phyloP scores from a whole-genome alignment of 2,797 vertebrate genomes.

The Tokudaia muenninki region DNA sequence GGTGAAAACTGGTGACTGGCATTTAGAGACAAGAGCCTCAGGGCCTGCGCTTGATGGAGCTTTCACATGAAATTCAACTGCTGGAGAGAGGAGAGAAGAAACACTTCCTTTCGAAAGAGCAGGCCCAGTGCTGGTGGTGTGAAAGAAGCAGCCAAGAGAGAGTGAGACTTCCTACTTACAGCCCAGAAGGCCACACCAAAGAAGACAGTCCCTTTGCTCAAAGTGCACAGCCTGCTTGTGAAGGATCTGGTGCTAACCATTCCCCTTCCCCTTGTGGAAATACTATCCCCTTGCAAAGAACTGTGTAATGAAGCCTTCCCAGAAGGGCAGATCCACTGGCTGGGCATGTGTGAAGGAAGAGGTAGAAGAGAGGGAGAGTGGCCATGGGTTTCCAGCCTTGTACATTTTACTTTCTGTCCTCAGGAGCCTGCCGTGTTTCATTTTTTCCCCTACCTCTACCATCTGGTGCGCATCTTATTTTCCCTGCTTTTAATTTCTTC shows the following conservation, averaged over 20 bases:
- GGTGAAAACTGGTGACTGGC: slow-evolving; percentile 80
- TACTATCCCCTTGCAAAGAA: neutral
- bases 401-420: neutral
- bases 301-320: neutral
- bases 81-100: slow-evolving; percentile 70
- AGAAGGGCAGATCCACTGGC: neutral
- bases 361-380: neutral
- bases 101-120: slow-evolving; percentile 79
- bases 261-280: neutral
- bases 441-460: neutral
- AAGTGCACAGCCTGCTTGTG: neutral
- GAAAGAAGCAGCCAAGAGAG: neutral
- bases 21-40: slow-evolving; percentile 78
- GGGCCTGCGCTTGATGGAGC: slow-evolving; percentile 66
- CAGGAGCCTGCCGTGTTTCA: neutral
- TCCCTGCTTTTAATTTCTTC: slow-evolving; percentile 3
- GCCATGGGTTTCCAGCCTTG: slow-evolving; percentile 8
- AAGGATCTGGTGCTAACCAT: slow-evolving; percentile 19
- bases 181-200: slow-evolving; percentile 5
- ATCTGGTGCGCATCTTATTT: neutral
- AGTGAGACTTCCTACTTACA: slow-evolving; percentile 13
- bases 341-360: neutral
- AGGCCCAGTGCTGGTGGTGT: slow-evolving; percentile 7
- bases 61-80: slow-evolving; percentile 75
- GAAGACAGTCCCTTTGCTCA: slow-evolving; percentile 46